Conservation (phyloP, 2,797 vertebrate genomes). For the Paramormyrops hopkinsi region DNA sequence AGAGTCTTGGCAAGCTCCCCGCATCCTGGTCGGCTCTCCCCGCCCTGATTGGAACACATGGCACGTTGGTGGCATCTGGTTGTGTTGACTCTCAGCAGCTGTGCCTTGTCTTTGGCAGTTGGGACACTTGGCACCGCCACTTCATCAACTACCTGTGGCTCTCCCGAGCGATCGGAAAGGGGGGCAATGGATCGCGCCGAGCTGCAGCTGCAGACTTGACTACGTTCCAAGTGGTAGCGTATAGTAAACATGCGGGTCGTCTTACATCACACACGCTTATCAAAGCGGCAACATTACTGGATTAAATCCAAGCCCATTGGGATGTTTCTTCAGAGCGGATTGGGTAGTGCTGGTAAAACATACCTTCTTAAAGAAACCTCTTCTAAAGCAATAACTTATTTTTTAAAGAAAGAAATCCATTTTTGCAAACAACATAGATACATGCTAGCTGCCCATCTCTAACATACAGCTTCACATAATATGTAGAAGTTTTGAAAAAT, state of each 20-base stretch:
- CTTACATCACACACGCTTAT: conserved; percentile 52
- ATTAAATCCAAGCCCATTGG: background rate
- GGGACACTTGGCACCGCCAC: conserved; percentile 76
- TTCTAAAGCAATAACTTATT: background rate
- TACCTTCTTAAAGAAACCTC: too few species aligned
- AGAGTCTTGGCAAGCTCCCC: conserved; percentile 69
- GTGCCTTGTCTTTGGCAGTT: conserved; percentile 74
- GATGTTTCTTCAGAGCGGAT: background rate
- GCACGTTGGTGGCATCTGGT: conserved; percentile 78
- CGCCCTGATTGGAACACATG: conserved; percentile 76
- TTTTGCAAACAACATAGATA: background rate
- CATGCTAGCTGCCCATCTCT: background rate
- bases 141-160: conserved; percentile 83
- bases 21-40: conserved; percentile 40
- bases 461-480: background rate
- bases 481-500: background rate
- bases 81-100: conserved; percentile 72
- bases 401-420: background rate
- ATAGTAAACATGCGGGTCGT: conserved; percentile 52
- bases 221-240: conserved; percentile 64
- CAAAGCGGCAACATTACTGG: conserved; percentile 4
- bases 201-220: conserved; percentile 69
- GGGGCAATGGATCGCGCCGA: conserved; percentile 55
- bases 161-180: conserved; percentile 58
- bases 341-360: background rate